A percentile compares a stretch with the other conserved stretches of the same genome.
phyloP scores from a whole-genome alignment of 2,113 vertebrate species.

The Cyphomyrus discorhynchus region DNA sequence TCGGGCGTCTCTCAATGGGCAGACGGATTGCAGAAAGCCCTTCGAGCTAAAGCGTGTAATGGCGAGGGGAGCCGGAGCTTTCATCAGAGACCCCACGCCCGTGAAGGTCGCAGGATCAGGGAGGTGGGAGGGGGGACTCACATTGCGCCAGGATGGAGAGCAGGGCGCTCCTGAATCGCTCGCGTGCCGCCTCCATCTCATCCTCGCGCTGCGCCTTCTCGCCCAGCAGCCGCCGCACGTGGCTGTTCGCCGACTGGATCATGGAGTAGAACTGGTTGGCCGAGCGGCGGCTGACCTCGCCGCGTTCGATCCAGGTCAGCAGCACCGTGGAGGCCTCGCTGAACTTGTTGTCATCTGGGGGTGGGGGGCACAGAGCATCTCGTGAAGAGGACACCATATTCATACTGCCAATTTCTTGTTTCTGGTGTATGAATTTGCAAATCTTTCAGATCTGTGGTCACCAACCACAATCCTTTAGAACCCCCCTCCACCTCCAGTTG shows the following conservation, averaged over 20 bases:
- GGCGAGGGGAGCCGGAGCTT: background rate
- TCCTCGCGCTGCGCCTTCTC: constrained; percentile 80
- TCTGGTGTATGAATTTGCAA: background rate
- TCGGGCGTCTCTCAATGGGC: background rate
- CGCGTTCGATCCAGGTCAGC: constrained; percentile 78
- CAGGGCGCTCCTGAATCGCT: constrained; percentile 77
- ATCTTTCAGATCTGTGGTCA: background rate
- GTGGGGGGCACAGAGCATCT: constrained; percentile 26
- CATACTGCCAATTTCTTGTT: background rate
- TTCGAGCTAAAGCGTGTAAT: background rate
- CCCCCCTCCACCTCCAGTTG: background rate
- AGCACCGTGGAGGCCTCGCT: constrained; percentile 75
- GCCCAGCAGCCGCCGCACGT: constrained; percentile 74
- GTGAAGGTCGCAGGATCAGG: background rate
- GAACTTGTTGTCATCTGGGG: constrained; percentile 83
- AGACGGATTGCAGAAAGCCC: background rate
- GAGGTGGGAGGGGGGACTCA: constrained; percentile 57
- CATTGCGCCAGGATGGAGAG: constrained; percentile 79
- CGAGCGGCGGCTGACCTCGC: constrained; percentile 76
- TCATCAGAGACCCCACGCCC: background rate
- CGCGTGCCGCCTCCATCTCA: constrained; percentile 79
- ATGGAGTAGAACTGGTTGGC: constrained; percentile 87
- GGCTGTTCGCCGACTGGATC: constrained; percentile 82
- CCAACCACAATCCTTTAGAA: background rate
- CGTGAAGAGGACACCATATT: background rate